Evolutionary conservation across 1,140 invertebrate species (phyloP), one percentile per base, ranked within the genome.

Genomic region (Bactericera cockerelli): DNA sequence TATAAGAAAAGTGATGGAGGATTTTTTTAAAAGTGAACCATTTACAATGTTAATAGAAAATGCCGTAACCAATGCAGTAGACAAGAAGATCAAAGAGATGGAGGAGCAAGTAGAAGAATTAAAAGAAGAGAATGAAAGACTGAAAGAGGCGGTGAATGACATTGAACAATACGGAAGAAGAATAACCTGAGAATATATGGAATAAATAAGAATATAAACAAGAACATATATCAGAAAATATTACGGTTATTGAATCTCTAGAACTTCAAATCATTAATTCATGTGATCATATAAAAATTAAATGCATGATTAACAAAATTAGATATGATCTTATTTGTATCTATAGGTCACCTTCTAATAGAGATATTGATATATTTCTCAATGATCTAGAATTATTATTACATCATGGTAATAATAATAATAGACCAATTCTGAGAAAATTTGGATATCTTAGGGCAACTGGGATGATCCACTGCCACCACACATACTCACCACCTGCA

Each of bases 391-490:
- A 49, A 19, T 6, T 49, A 49, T 36, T 36, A 36, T 36, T 36
- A 36, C 33, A 36, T 11, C 33, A 36, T 16, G 16, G 16, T 36
- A 36, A 36, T 36, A 16, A 36, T 16, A 36, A 36, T n/a, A n/a
- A n/a, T n/a, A n/a, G n/a, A n/a, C n/a, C n/a, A n/a, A n/a, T n/a
- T n/a, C n/a, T n/a, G n/a, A 65, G 28, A 54, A 59, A 24, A 38
- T 65, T 56, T 65, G 62, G 59, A 16, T 8, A 24, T 19, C 22
- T 11, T 60, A 61, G 14, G 16, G 58, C 1, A 26, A 26, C 16
- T 75, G 71, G 72, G 71, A 74, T 60, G 66, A 69, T 33, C 11
- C 38, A 2, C 10, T 72, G 55, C 65, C 68, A 1, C 24, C 39
- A 21, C 56, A 65, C 11, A 55, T 68, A n/a, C 25, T 49, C 19